Evolutionary conservation across 1,140 invertebrate species (phyloP).

Genomic region (Globodera rostochiensis): DNA sequence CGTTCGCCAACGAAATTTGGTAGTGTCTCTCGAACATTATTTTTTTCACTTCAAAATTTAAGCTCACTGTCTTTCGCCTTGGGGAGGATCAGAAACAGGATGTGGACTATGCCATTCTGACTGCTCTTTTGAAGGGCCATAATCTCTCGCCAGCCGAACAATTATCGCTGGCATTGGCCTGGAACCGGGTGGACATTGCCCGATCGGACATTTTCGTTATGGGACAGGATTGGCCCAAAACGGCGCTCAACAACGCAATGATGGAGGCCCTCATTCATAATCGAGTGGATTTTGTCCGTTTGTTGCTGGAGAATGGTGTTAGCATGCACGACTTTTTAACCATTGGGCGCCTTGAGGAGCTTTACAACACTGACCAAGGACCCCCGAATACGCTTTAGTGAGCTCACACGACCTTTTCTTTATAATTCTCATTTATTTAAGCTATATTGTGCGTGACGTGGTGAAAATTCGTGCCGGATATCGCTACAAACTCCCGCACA

Average conservation of each 20-base stretch:
- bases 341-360: constrained; percentile 87
- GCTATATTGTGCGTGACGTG: constrained; percentile 41
- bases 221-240: constrained; percentile 72
- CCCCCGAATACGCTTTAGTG: constrained; percentile 93
- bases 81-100: constrained; percentile 57
- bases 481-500: constrained; percentile 76
- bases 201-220: constrained; percentile 88
- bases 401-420: constrained; percentile 71
- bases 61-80: constrained; percentile 59
- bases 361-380: constrained; percentile 80
- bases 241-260: constrained; percentile 73
- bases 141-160: constrained; percentile 60
- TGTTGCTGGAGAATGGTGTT: constrained; percentile 82
- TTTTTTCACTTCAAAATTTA: constrained; percentile 14
- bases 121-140: constrained; percentile 63
- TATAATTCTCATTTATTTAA: constrained; percentile 7
- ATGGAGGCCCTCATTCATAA: constrained; percentile 96
- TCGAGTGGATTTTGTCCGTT: constrained; percentile 92
- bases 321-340: constrained; percentile 96
- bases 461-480: constrained; percentile 38
- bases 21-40: not conserved
- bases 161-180: constrained; percentile 79
- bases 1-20: constrained; percentile 32
- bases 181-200: constrained; percentile 96
- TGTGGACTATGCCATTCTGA: constrained; percentile 64